Base-by-base conservation (phyloP, 2,797 vertebrate genomes). In the Gobionotothen gibberifrons region DNA sequence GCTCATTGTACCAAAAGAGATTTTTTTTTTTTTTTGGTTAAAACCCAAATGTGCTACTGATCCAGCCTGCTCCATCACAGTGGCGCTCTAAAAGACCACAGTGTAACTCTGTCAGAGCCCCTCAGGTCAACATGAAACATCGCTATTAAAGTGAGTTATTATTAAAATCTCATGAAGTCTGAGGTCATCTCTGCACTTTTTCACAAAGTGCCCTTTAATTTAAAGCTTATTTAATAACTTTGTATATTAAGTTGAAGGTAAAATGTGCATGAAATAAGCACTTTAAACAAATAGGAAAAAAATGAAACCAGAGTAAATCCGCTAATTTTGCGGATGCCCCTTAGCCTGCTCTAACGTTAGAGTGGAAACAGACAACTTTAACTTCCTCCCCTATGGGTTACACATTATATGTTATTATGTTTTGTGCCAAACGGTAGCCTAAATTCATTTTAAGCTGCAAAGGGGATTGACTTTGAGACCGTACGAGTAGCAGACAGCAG, bases 41-140 rank as follows among this genome's bases (percentile, higher is more conserved):
- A 48, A 82, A 82, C 72, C 88, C 84, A 83, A 90, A 87, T 83
- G 80, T 89, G 93, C 89, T 88, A 89, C 92, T 90, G 88, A 90
- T 92, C 83, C 73, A 87, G 75, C 57, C 64, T 48, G 78, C 69
- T 84, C 82, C 79, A 83, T 90, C 87, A 85, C 85, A 89, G 85
- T 59, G 74, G 74, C 12, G 63, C 75, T 83, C 59, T 70, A 62
- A 77, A 69, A 87, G 83, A 82, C 85, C 85, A 83, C 89, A 90
- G 69, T 69, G 82, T 74, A 81, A 64, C 73, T 81, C 73, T 60
- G 72, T 59, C 66, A 47, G 66, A 64, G 85, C 46, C 79, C 56
- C 36, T 47, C 83, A 60, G 74, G 83, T 85, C 87, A 86, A 84
- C 90, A 74, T 78, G 82, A 81, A 79, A 79, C 85, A 85, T 76